Percentiles rank a stretch among this genome's conserved stretches.
Conservation (phyloP, 2,797 vertebrate species). For the Todus mexicanus region DNA sequence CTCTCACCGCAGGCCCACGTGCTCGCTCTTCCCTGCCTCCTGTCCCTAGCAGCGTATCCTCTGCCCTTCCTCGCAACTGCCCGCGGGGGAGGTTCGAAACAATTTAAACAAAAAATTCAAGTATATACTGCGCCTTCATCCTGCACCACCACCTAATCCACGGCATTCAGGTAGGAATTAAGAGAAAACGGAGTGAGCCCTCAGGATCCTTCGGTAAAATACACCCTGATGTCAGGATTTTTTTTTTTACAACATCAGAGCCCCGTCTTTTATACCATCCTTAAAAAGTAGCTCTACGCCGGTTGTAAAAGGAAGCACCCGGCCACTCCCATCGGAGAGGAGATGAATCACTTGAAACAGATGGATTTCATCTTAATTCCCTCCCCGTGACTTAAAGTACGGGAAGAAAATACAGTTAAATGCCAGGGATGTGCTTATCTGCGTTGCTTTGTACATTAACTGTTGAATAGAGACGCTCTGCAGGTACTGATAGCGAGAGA, state of each 20-base stretch:
- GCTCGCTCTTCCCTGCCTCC: not conserved
- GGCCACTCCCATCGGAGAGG: slow-evolving; percentile 32
- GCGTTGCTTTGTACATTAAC: not conserved
- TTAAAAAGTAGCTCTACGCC: not conserved
- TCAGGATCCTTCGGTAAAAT: not conserved
- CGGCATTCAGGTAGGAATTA: not conserved
- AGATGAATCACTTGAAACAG: slow-evolving; percentile 54
- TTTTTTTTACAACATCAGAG: not conserved
- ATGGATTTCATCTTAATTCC: slow-evolving; percentile 7
- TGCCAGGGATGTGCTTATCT: slow-evolving; percentile 19
- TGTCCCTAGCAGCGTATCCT: not conserved
- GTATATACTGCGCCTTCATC: not conserved
- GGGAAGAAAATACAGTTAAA: slow-evolving; percentile 24
- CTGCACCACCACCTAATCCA: not conserved
- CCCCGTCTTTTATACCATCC: not conserved
- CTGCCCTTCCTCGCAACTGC: not conserved
- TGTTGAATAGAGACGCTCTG: not conserved
- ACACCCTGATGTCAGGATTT: not conserved
- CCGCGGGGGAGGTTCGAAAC: not conserved
- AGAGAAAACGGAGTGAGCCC: not conserved
- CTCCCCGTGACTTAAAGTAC: not conserved
- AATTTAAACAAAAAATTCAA: no score
- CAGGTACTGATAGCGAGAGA: not conserved
- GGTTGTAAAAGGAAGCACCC: slow-evolving; percentile 13
- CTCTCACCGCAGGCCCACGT: not conserved